Base-by-base conservation (phyloP, 2,113 vertebrate genomes). In the Alligator mississippiensis region DNA sequence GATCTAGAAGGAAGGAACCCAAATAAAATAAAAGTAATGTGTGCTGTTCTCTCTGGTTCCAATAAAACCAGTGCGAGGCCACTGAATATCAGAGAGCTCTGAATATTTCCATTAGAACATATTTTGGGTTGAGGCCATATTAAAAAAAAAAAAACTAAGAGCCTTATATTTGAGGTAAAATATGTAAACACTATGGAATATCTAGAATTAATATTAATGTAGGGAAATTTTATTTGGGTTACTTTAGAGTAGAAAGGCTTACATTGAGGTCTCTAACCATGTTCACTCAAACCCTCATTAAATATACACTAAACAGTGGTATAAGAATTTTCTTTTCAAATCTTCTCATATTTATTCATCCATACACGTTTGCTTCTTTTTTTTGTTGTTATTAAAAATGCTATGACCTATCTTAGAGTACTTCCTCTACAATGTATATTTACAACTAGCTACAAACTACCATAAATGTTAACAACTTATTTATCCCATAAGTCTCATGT, bases 361-460 rank as follows among this genome's bases (percentile, higher is more conserved):
- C 64, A 34, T 72, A 70, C 5, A 84, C 24, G 60, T 87, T 63
- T 38, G 47, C 47, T 47, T 47, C 47, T 47, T 47, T 47, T 34
- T 11, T 63, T 80, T 82, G 83, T 63, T 77, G 57, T 72, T 80
- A 77, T 76, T 91, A 92, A 92, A 93, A 87, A 80, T 64, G 77
- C 30, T 84, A 62, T 84, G 80, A 38, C 80, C 62, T 87, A 74
- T 72, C 83, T 77, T 86, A 83, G 83, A 80, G 18, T 82, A 70
- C 58, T 84, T 89, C 59, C 10, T 27, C 4, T 57, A 57, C 90
- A 89, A 87, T 87, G 58, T 80, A 80, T 94, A 81, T 90, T 87
- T 92, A 60, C 16, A 0, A 12, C 17, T 89, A 84, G 38, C 68
- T 80, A 55, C 68, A 92, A 80, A 72, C 24, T 77, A 7, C 5